phyloP scores from a whole-genome alignment of 2,888 invertebrate genomes.

The Andrena marginata region DNA sequence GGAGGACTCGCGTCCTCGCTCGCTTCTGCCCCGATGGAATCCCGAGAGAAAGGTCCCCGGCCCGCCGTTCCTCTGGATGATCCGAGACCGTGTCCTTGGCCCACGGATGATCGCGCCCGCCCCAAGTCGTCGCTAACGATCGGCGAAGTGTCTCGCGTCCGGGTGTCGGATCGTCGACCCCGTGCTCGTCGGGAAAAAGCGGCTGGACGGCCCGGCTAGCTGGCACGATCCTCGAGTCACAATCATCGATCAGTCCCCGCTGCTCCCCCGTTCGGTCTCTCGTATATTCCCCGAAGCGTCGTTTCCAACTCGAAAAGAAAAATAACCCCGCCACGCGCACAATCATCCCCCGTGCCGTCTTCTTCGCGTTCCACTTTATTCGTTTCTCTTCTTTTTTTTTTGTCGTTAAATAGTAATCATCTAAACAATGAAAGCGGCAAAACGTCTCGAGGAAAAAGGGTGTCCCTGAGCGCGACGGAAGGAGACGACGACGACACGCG shows the following conservation, averaged over 20 bases:
- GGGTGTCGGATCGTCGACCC: constrained; percentile 4
- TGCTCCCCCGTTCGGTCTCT: neutral
- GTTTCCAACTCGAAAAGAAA: constrained; percentile 44
- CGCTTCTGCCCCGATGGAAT: neutral
- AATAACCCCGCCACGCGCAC: constrained; percentile 35
- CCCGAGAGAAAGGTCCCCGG: neutral
- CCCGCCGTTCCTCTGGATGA: neutral
- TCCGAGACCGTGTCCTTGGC: neutral
- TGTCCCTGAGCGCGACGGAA: constrained; percentile 65
- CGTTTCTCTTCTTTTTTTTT: constrained; percentile 47
- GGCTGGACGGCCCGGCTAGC: neutral
- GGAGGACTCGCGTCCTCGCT: too few relatives aligned
- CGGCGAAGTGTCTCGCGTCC: neutral
- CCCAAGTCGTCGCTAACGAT: too few relatives aligned
- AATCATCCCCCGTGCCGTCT: constrained; percentile 16
- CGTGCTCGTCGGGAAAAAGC: neutral
- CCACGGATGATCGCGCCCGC: too few relatives aligned
- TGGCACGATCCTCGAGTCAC: constrained; percentile 61
- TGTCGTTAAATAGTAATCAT: constrained; percentile 80
- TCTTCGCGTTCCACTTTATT: constrained; percentile 41
- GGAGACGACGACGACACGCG: constrained; percentile 54
- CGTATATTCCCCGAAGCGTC: constrained; percentile 5
- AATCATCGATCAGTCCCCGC: constrained; percentile 1
- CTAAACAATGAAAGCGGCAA: constrained; percentile 84
- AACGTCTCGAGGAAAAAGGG: constrained; percentile 75